Conservation (phyloP, 2,888 invertebrate species). For the Phyllotreta striolata region DNA sequence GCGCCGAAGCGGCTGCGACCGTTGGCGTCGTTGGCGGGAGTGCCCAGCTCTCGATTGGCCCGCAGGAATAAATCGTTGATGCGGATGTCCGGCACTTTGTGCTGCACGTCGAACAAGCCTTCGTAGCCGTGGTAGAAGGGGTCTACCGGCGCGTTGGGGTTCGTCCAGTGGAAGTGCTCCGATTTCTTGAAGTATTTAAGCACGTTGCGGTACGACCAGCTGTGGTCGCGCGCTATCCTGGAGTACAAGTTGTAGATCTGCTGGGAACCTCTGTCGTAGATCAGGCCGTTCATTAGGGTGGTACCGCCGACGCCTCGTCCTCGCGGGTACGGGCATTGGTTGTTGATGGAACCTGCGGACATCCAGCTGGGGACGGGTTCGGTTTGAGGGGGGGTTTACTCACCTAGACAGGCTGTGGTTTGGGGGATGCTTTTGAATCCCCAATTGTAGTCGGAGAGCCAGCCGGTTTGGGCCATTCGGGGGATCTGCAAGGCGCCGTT, state of each 20-base stretch:
- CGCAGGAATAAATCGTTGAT: conserved; percentile 41
- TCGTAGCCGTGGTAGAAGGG: conserved; percentile 21
- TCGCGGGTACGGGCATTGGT: conserved; percentile 55
- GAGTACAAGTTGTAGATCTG: conserved; percentile 63
- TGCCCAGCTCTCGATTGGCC: conserved; percentile 71
- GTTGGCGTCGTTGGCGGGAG: conserved; percentile 68
- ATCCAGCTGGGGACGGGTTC: neutral
- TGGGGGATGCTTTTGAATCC: no score
- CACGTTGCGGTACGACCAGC: conserved; percentile 67
- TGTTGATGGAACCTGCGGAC: conserved; percentile 25
- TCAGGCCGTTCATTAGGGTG: conserved; percentile 62
- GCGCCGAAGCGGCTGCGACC: conserved; percentile 69
- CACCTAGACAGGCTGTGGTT: no score
- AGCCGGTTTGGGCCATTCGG: no score
- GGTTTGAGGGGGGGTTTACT: neutral
- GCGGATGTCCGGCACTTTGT: conserved; percentile 9
- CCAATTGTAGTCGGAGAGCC: neutral
- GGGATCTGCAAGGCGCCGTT: neutral
- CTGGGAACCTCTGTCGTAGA: conserved; percentile 62
- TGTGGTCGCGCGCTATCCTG: conserved; percentile 46
- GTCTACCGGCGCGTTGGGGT: conserved; percentile 24
- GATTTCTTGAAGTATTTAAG: conserved; percentile 58
- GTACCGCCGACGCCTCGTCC: conserved; percentile 65
- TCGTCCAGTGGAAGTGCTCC: conserved; percentile 25
- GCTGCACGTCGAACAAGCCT: conserved; percentile 32